Conservation (phyloP, 37 sponge, comb jelly and placozoan species). For the Cladorhizidae sp. region DNA sequence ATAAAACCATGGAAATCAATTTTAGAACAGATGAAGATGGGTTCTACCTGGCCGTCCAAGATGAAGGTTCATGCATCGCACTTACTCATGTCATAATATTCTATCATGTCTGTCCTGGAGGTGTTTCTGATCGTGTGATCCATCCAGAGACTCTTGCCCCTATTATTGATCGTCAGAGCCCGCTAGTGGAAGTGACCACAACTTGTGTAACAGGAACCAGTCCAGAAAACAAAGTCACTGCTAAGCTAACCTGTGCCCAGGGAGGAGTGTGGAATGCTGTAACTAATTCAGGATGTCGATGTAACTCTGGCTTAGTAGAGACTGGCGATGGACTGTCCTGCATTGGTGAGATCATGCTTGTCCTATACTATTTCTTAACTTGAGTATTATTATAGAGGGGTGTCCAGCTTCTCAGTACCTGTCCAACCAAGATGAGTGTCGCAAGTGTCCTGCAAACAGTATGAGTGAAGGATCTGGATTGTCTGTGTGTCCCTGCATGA, state of each 20-base stretch:
- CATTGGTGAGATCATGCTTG: neutral
- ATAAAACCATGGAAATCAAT: neutral
- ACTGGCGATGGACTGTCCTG: neutral
- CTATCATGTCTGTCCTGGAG: constrained; percentile 25
- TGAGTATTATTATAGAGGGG: neutral
- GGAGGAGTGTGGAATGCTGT: constrained; percentile 25
- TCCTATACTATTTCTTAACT: neutral
- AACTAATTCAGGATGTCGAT: neutral
- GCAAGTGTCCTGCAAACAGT: constrained; percentile 26
- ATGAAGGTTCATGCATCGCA: constrained; percentile 6
- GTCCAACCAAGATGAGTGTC: constrained; percentile 1
- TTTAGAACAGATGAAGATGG: constrained; percentile 4
- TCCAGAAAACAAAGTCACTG: constrained; percentile 1
- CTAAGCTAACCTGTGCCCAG: constrained; percentile 1
- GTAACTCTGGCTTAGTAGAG: neutral
- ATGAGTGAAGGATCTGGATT: neutral
- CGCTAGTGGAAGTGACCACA: constrained; percentile 1
- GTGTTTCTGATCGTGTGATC: neutral
- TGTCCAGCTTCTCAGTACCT: neutral
- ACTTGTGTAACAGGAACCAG: constrained; percentile 19
- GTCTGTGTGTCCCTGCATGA: constrained; percentile 30
- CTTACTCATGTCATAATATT: constrained; percentile 28
- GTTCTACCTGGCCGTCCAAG: constrained; percentile 35
- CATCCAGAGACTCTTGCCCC: constrained; percentile 15
- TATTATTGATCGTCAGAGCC: neutral